Conservation (phyloP, 2,113 vertebrate genomes). For the Oxyruncus cristatus region DNA sequence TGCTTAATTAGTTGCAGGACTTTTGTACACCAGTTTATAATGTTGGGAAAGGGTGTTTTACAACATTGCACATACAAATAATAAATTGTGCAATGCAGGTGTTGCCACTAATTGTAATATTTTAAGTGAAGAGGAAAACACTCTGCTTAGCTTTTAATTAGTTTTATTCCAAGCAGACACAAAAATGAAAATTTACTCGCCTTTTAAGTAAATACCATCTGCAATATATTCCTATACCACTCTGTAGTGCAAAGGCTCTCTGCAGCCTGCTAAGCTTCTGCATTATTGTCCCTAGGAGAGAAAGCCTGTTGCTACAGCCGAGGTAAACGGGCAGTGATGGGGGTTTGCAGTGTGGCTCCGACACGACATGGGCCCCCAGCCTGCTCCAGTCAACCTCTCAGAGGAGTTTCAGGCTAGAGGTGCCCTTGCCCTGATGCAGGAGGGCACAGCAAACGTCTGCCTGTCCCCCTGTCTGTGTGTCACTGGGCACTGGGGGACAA, state of each 20-base stretch:
- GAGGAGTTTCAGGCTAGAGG: fast-evolving
- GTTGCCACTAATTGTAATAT: neutral
- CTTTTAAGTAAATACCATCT: neutral
- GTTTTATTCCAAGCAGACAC: neutral
- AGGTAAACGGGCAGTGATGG: fast-evolving
- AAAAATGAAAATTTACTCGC: neutral
- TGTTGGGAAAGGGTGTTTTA: neutral
- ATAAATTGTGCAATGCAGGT: neutral
- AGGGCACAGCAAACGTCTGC: neutral
- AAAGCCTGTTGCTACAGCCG: neutral
- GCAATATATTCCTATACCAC: neutral
- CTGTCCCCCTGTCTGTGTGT: fast-evolving
- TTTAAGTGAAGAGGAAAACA: constrained; percentile 1
- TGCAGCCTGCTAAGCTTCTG: neutral
- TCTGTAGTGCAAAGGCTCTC: neutral
- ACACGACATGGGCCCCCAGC: neutral
- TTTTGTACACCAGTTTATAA: neutral
- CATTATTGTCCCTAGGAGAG: neutral
- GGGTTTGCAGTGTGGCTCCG: fast-evolving
- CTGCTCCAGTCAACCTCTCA: too few relatives aligned
- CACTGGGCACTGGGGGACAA: neutral
- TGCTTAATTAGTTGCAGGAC: neutral
- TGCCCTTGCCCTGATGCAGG: neutral
- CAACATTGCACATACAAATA: neutral
- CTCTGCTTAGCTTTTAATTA: constrained; percentile 1